Evolutionary conservation across 2,888 invertebrate genomes (phyloP).

Genomic region (Drosophila peninsularis): DNA sequence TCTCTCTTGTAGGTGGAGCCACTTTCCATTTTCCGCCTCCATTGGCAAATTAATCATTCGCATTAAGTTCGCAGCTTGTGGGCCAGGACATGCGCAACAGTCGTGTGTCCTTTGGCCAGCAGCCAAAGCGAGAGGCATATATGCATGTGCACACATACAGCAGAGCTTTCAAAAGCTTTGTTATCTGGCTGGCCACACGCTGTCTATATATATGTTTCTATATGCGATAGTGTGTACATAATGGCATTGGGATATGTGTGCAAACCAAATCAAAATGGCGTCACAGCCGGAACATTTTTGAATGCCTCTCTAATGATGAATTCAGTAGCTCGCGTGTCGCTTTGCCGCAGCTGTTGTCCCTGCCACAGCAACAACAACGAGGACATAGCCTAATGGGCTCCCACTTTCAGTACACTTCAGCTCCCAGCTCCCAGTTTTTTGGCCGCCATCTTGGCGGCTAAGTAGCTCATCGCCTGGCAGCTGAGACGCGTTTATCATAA

Average conservation of each 20-base stretch:
- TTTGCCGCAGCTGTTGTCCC: slow-evolving; percentile 81
- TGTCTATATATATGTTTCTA: slow-evolving; percentile 21
- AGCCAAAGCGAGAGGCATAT: slow-evolving; percentile 71
- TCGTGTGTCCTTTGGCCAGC: slow-evolving; percentile 28
- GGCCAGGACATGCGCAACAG: slow-evolving; percentile 81
- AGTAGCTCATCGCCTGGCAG: slow-evolving; percentile 77
- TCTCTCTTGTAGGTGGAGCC: slow-evolving; percentile 59
- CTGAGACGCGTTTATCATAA: slow-evolving; percentile 83
- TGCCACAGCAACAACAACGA: slow-evolving; percentile 18
- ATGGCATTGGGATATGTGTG: slow-evolving; percentile 30
- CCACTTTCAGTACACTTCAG: slow-evolving; percentile 14
- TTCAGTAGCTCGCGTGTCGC: slow-evolving; percentile 56
- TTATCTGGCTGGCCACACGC: slow-evolving; percentile 68
- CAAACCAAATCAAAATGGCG: slow-evolving; percentile 73
- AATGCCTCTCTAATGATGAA: slow-evolving; percentile 45
- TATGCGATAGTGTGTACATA: slow-evolving; percentile 17
- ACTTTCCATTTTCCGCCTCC: slow-evolving; percentile 68
- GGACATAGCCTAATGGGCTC: slow-evolving; percentile 66
- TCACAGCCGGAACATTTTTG: slow-evolving; percentile 35
- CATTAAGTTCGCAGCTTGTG: slow-evolving; percentile 69
- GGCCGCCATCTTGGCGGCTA: slow-evolving; percentile 68
- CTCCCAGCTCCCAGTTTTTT: slow-evolving; percentile 5
- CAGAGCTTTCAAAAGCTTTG: slow-evolving; percentile 60
- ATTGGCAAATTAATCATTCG: slow-evolving; percentile 74
- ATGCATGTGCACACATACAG: background rate